These are phyloP conservation scores for Aspidiotus rigidus DNA, from an alignment of 2,888 invertebrate species.

Conservation along the genomic window DNA sequence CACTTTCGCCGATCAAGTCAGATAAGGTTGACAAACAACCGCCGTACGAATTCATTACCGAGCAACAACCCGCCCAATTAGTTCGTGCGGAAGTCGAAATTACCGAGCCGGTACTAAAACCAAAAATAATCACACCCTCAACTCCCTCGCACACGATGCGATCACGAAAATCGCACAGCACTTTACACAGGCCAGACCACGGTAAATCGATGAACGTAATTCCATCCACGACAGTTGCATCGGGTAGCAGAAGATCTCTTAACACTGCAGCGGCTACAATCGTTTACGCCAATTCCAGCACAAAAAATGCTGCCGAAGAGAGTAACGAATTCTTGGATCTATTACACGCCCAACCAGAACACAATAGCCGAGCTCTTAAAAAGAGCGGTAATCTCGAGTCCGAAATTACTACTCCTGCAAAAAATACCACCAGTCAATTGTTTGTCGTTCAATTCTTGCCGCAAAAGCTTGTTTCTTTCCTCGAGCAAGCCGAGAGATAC, in stretches of 20 bases:
- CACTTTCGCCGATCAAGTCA: not conserved
- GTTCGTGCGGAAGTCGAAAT: slow-evolving; percentile 50
- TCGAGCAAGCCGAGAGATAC: slow-evolving; percentile 72
- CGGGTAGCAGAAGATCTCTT: slow-evolving; percentile 27
- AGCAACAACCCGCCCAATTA: slow-evolving; percentile 32
- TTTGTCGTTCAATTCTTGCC: slow-evolving; percentile 70
- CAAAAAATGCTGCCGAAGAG: not conserved
- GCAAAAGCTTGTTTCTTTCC: slow-evolving; percentile 63
- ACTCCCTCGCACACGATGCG: not conserved
- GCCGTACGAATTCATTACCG: slow-evolving; percentile 36
- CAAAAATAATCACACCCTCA: slow-evolving; percentile 41
- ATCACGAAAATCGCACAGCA: slow-evolving; percentile 20
- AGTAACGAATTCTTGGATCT: not conserved
- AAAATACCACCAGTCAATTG: slow-evolving; percentile 40
- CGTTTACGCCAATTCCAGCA: not conserved
- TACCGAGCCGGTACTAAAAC: slow-evolving; percentile 62
- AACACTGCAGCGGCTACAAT: not conserved
- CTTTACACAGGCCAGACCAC: slow-evolving; percentile 14
- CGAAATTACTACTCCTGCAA: slow-evolving; percentile 38
- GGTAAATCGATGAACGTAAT: slow-evolving; percentile 27
- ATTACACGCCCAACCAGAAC: not conserved
- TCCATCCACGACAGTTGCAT: not conserved
- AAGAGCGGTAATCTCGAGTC: slow-evolving; percentile 35
- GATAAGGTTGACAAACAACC: slow-evolving; percentile 23
- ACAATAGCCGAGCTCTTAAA: not conserved